Evolutionary conservation across 2,888 invertebrate genomes (phyloP).

Genomic region (Hyalella azteca): DNA sequence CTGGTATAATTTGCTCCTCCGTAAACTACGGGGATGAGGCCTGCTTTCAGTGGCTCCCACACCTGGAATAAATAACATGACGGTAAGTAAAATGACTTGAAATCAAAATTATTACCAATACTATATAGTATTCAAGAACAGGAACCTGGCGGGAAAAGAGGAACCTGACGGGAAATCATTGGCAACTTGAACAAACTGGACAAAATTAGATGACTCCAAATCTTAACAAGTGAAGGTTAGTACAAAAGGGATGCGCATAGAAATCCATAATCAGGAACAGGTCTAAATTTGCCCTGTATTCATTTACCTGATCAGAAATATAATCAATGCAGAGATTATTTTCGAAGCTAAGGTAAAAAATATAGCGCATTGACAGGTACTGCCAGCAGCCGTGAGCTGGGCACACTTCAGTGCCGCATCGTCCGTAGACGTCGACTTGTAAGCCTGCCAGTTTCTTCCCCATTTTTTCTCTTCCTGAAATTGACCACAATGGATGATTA

Average conservation of each 20-base stretch:
- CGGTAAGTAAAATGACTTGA: too few species aligned
- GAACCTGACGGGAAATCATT: too few species aligned
- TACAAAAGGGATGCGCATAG: too few species aligned
- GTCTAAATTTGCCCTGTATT: not conserved
- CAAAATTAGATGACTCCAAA: too few species aligned
- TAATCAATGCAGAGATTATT: slow-evolving; percentile 22
- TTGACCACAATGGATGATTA: too few species aligned
- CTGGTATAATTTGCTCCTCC: slow-evolving; percentile 27
- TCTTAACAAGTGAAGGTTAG: too few species aligned
- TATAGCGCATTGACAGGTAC: not conserved
- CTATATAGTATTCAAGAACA: too few species aligned
- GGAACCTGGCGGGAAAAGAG: too few species aligned
- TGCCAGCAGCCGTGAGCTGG: slow-evolving; percentile 5
- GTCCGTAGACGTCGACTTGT: not conserved
- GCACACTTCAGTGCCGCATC: not conserved
- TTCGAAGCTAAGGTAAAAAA: slow-evolving; percentile 20
- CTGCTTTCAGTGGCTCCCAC: slow-evolving; percentile 26
- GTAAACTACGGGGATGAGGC: slow-evolving; percentile 12
- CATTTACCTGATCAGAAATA: slow-evolving; percentile 16
- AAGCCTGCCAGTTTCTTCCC: not conserved
- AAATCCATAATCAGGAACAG: too few species aligned
- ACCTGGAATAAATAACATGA: not conserved
- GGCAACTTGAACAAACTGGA: too few species aligned
- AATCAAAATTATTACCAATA: too few species aligned
- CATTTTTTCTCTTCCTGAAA: not conserved